Evolutionary conservation across 2,113 vertebrate species (phyloP), one percentile per base, ranked within the genome.

Genomic region (Ptilorrhoa leucosticta): DNA sequence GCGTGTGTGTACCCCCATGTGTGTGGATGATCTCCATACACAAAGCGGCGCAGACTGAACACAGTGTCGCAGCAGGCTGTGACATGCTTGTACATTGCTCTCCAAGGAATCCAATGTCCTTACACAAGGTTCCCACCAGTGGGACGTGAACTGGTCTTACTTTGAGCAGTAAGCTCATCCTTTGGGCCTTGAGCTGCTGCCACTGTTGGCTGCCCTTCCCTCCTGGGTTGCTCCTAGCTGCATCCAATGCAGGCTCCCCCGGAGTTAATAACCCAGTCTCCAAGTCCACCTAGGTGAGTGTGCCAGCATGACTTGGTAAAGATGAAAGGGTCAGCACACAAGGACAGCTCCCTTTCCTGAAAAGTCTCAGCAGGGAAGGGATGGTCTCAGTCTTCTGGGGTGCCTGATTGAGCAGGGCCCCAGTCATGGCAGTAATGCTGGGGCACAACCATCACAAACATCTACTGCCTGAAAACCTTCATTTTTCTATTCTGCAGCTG

Each of bases 1-100:
- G 53, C 48, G 54, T 54, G 45, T 4, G 0, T 6, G 4, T 24
- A 79, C 2, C 44, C 30, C 15, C 40, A 30, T 0, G 0, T 10
- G 28, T 40, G 54, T 1, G 3, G 20, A 10, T 12, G 12, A 60
- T 15, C 24, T 89, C 56, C 42, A 15, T 3, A 85, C 54, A 56
- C 12, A 44, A 7, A 47, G 16, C n/a, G 24, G 61, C 3, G 9
- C 22, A 64, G 47, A 66, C 3, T 12, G 45, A 88, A n/a, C 22
- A 24, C 31, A 11, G 7, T 4, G 9, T 45, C 0, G 0, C 53
- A 70, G 82, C 63, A 87, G 57, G 56, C 5, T 24, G 30, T 0
- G 51, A 40, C 22, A 15, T 1, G 14, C 60, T 45, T 1, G 2
- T 20, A 27, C n/a, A 13, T 1, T 11, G 53, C n/a, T 7, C 5